Conservation (phyloP, 2,113 vertebrate species). For the Ctenomys sociabilis region DNA sequence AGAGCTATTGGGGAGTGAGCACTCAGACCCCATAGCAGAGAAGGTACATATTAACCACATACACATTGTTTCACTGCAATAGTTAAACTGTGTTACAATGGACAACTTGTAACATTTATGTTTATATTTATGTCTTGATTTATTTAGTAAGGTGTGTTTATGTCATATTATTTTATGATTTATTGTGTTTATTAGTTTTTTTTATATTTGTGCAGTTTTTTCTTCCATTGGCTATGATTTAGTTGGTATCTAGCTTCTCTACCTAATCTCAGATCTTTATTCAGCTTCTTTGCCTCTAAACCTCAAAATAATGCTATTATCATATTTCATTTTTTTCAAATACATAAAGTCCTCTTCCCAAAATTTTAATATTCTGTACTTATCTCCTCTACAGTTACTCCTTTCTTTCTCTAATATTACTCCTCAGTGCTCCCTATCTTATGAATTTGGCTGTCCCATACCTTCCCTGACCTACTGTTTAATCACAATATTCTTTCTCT, state of each 20-base stretch:
- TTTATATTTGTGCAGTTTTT: neutral
- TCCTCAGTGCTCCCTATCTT: neutral
- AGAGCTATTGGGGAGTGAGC: neutral
- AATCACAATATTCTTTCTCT: too few relatives aligned
- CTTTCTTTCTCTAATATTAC: neutral
- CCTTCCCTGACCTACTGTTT: neutral
- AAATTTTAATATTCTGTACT: neutral
- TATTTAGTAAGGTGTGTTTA: neutral
- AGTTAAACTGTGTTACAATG: neutral
- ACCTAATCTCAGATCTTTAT: neutral
- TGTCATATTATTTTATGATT: neutral
- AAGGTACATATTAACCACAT: neutral
- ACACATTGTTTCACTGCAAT: neutral
- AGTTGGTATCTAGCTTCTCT: neutral
- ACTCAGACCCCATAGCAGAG: neutral
- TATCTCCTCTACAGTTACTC: neutral
- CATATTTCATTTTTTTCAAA: neutral
- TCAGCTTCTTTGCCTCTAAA: neutral
- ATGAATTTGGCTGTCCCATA: neutral
- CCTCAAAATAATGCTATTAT: neutral
- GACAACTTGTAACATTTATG: neutral
- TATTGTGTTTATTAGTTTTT: neutral
- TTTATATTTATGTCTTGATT: neutral
- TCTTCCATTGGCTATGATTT: neutral
- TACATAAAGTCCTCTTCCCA: neutral